Evolutionary conservation across 2,888 invertebrate species (phyloP).

Genomic region (Harmothoe impar): DNA sequence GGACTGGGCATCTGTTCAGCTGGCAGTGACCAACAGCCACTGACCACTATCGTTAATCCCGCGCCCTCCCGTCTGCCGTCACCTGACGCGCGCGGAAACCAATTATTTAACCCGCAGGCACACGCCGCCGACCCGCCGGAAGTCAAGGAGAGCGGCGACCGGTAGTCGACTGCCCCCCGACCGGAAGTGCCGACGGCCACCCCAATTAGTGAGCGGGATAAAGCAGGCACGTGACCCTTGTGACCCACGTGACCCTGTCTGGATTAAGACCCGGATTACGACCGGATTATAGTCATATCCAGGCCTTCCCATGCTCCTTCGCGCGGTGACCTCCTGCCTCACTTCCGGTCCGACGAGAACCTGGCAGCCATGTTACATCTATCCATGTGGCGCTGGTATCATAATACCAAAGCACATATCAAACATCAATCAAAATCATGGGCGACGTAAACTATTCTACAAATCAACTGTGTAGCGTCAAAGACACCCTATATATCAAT

Average conservation of each 20-base stretch:
- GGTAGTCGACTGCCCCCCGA: neutral
- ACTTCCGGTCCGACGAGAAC: too few species aligned
- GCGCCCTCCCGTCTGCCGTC: neutral
- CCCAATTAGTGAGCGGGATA: slow-evolving; percentile 49
- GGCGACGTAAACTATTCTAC: too few species aligned
- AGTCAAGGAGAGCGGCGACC: neutral
- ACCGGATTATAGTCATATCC: slow-evolving; percentile 3
- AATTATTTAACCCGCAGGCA: slow-evolving; percentile 44
- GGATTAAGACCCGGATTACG: slow-evolving; percentile 9
- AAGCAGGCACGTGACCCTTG: slow-evolving; percentile 17
- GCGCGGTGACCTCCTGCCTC: too few species aligned
- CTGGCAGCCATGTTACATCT: too few species aligned
- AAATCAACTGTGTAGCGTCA: too few species aligned
- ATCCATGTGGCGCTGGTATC: too few species aligned
- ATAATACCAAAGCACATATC: too few species aligned
- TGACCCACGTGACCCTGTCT: slow-evolving; percentile 20
- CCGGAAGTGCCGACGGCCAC: slow-evolving; percentile 46
- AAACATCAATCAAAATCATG: too few species aligned
- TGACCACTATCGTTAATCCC: slow-evolving; percentile 27
- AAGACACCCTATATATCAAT: too few species aligned
- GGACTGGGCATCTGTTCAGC: slow-evolving; percentile 13
- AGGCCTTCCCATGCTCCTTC: neutral
- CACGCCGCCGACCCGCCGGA: neutral
- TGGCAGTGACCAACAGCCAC: slow-evolving; percentile 45
- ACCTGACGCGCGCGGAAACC: slow-evolving; percentile 38